These are phyloP conservation scores for Pilophorus perplexus DNA, from an alignment of 2,888 invertebrate genomes.

Conservation along the genomic window DNA sequence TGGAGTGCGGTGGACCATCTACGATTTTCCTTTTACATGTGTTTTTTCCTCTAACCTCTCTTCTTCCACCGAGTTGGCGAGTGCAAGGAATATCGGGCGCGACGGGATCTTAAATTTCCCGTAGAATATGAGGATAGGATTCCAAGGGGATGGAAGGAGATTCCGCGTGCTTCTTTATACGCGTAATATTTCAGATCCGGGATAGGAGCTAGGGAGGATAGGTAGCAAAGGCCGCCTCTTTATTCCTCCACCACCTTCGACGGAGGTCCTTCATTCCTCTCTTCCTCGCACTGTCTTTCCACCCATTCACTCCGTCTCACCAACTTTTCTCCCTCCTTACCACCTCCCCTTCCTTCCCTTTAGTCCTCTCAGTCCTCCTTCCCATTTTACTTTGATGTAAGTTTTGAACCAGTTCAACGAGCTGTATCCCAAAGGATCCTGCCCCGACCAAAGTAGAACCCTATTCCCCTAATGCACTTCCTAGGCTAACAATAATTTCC, in stretches of 20 bases:
- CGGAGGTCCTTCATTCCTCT: conserved; percentile 1
- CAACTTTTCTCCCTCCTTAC: no score
- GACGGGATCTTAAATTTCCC: conserved; percentile 16
- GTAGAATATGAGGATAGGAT: conserved; percentile 10
- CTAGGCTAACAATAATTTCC: conserved; percentile 1
- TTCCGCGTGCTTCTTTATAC: conserved; percentile 11
- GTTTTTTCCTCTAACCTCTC: conserved; percentile 5
- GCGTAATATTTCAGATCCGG: conserved; percentile 5
- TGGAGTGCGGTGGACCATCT: no score
- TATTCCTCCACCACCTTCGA: no score
- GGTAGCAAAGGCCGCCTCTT: no score
- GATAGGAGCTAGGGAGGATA: neutral
- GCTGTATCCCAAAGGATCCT: conserved; percentile 3
- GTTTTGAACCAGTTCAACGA: conserved; percentile 16
- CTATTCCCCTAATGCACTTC: conserved; percentile 3
- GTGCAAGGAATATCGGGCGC: conserved; percentile 7
- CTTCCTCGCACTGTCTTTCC: no score
- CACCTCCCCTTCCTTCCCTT: conserved; percentile 1
- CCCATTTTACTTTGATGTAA: conserved; percentile 10
- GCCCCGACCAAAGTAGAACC: neutral
- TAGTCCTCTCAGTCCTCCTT: conserved; percentile 8
- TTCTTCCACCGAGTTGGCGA: no score
- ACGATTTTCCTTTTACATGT: conserved; percentile 7
- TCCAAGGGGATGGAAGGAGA: neutral
- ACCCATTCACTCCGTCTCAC: no score